A percentile compares a stretch with the other conserved stretches of the same genome.
phyloP scores from a whole-genome alignment of 2,888 invertebrate species.

The Shargacucullia verbasci region DNA sequence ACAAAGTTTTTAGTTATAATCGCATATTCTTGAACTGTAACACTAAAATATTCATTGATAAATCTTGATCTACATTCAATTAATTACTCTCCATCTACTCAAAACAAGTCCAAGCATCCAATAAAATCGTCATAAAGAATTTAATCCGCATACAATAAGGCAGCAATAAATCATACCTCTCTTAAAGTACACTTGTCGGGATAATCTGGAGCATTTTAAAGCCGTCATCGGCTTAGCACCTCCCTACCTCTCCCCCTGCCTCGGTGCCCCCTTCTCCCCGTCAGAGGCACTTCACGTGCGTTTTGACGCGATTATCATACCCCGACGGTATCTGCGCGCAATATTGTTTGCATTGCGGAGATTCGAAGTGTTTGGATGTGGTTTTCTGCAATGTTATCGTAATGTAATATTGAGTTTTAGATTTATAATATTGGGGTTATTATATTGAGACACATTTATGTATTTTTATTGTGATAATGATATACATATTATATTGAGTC shows the following conservation, averaged over 20 bases:
- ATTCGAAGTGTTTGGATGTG: constrained; percentile 57
- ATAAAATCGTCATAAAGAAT: constrained; percentile 49
- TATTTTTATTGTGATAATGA: background rate
- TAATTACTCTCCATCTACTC: constrained; percentile 8
- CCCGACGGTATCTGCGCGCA: constrained; percentile 85
- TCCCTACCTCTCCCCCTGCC: constrained; percentile 35
- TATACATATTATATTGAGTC: too few species aligned
- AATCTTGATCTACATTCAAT: constrained; percentile 7
- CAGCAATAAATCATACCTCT: constrained; percentile 78
- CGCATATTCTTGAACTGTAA: background rate
- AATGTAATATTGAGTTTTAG: background rate
- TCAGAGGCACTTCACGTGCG: constrained; percentile 84
- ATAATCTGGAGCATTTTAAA: constrained; percentile 87
- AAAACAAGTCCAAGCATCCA: constrained; percentile 13
- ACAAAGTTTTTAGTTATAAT: background rate
- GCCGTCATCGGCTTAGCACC: constrained; percentile 83
- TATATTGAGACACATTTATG: background rate
- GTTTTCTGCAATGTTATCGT: constrained; percentile 17
- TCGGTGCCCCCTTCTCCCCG: constrained; percentile 48
- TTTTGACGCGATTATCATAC: constrained; percentile 89
- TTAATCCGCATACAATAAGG: constrained; percentile 60
- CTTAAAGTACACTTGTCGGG: constrained; percentile 79
- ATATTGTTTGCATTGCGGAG: constrained; percentile 78
- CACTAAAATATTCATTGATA: background rate
- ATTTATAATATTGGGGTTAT: background rate